Evolutionary conservation across 2,888 invertebrate genomes (phyloP).

Genomic region (Lissonota sp.): DNA sequence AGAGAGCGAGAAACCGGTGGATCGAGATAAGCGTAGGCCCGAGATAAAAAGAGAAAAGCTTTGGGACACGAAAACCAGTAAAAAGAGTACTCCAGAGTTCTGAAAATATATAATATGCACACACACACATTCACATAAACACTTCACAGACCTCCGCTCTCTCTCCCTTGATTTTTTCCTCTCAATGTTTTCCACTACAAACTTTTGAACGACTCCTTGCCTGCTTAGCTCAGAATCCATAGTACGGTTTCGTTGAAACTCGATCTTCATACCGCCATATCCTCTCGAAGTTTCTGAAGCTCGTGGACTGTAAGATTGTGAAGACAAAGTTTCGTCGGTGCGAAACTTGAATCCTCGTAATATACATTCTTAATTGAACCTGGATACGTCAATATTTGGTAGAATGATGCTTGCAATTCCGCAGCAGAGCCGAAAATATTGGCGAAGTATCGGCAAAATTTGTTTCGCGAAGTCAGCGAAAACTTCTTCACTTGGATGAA

Average conservation of each 20-base stretch:
- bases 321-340: too few species aligned
- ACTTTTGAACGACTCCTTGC: background rate
- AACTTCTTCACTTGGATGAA: too few species aligned
- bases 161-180: background rate
- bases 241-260: background rate
- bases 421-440: too few species aligned
- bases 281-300: background rate
- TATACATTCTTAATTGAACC: too few species aligned
- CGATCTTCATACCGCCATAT: background rate
- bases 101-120: background rate
- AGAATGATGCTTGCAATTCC: too few species aligned
- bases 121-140: too few species aligned
- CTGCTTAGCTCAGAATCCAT: background rate
- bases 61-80: background rate
- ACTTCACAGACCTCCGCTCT: background rate
- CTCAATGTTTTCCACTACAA: background rate
- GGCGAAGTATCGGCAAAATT: too few species aligned
- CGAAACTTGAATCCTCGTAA: too few species aligned
- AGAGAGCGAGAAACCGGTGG: constrained; percentile 5
- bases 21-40: constrained; percentile 25
- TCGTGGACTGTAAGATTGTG: background rate
- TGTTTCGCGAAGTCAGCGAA: too few species aligned
- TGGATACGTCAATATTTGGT: too few species aligned
- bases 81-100: background rate
- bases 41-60: background rate